Percentiles rank a stretch among this genome's conserved stretches.
phyloP scores from a whole-genome alignment of 2,113 vertebrate genomes.

The Saccopteryx bilineata region DNA sequence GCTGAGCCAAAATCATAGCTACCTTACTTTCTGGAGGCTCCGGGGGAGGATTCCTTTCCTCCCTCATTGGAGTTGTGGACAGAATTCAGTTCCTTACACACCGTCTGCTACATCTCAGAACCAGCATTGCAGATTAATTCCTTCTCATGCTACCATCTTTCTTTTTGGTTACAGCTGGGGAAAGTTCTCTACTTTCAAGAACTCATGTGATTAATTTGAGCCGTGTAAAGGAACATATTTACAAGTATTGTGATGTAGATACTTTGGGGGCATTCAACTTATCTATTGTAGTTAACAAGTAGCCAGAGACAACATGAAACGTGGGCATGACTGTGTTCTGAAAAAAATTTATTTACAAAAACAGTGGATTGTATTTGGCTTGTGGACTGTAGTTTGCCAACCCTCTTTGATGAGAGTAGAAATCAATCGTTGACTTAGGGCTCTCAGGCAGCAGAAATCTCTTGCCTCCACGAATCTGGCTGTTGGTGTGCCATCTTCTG shows the following conservation, averaged over 20 bases:
- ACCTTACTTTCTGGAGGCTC: not conserved
- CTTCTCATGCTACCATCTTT: not conserved
- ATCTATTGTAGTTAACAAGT: not conserved
- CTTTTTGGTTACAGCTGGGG: not conserved
- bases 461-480: not conserved
- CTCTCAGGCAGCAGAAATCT: not conserved
- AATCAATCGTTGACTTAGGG: not conserved
- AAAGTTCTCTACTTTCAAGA: not conserved
- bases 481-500: not conserved
- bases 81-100: constrained; percentile 25
- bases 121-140: not conserved
- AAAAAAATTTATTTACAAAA: constrained; percentile 60
- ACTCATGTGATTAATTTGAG: not conserved
- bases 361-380: not conserved
- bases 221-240: not conserved
- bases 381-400: not conserved
- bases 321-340: not conserved
- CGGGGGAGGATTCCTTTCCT: not conserved
- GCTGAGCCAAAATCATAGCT: not conserved
- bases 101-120: not conserved
- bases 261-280: not conserved
- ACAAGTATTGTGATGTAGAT: not conserved
- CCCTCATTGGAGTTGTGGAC: not conserved
- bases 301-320: not conserved
- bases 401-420: not conserved